phyloP scores from a whole-genome alignment of 2,888 invertebrate genomes.

The Hirtodrosophila cameraria region DNA sequence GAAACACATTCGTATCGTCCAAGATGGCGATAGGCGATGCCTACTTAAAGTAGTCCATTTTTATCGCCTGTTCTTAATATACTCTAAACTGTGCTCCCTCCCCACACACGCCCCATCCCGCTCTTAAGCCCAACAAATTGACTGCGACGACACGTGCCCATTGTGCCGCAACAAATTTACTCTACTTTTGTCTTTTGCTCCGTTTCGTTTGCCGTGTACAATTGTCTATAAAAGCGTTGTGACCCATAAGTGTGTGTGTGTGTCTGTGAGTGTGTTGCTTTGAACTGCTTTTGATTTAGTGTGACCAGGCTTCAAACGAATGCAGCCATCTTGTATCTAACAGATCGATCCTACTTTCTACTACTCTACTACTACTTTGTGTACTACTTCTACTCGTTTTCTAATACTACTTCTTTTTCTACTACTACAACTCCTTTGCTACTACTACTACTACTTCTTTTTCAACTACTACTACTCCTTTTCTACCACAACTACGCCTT shows the following conservation, averaged over 20 bases:
- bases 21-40: too few relatives aligned
- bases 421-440: too few relatives aligned
- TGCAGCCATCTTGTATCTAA: conserved; percentile 1
- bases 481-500: too few relatives aligned
- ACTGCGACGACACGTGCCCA: conserved; percentile 71
- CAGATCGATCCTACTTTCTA: too few relatives aligned
- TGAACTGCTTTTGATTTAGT: conserved; percentile 38
- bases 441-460: too few relatives aligned
- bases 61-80: not conserved
- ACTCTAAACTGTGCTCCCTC: not conserved
- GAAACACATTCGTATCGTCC: too few relatives aligned
- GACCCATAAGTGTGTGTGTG: conserved; percentile 25
- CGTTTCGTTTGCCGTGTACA: conserved; percentile 23
- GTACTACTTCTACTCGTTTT: too few relatives aligned
- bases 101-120: not conserved
- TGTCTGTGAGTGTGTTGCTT: conserved; percentile 18
- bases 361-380: too few relatives aligned
- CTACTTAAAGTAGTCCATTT: too few relatives aligned
- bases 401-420: too few relatives aligned
- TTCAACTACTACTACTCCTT: too few relatives aligned
- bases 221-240: conserved; percentile 34
- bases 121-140: conserved; percentile 38
- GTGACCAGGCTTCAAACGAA: conserved; percentile 41
- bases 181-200: conserved; percentile 64
- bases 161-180: conserved; percentile 73